Percentiles rank a stretch among this genome's conserved stretches.
Conservation (phyloP, 2,888 invertebrate genomes). For the Erebia palarica region DNA sequence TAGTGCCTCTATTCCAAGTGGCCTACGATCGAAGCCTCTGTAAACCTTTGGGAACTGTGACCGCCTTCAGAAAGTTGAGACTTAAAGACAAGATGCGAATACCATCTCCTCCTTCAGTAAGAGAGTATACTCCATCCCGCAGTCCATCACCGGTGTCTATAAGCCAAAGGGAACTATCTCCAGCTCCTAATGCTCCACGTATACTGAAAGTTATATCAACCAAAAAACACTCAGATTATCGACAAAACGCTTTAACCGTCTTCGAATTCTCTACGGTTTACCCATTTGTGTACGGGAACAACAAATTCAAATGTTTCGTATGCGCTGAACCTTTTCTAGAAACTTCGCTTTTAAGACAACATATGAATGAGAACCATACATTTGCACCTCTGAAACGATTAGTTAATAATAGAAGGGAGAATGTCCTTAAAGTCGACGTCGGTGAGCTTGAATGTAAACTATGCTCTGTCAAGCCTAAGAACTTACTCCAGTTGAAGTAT, state of each 20-base stretch:
- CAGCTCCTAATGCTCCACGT: slow-evolving; percentile 30
- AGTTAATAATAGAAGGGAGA: slow-evolving; percentile 69
- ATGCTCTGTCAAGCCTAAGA: slow-evolving; percentile 53
- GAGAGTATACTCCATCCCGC: slow-evolving; percentile 51
- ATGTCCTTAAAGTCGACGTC: slow-evolving; percentile 71
- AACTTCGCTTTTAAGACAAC: slow-evolving; percentile 57
- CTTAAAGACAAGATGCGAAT: slow-evolving; percentile 40
- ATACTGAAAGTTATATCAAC: slow-evolving; percentile 12
- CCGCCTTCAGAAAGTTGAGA: slow-evolving; percentile 63
- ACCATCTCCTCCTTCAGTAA: slow-evolving; percentile 36
- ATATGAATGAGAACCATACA: slow-evolving; percentile 64
- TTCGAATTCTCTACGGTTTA: slow-evolving; percentile 74
- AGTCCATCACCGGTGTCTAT: slow-evolving; percentile 60
- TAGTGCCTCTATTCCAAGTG: slow-evolving; percentile 76
- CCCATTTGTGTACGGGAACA: slow-evolving; percentile 73
- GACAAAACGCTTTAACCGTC: slow-evolving; percentile 67
- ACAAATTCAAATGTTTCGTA: slow-evolving; percentile 75
- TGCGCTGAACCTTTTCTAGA: slow-evolving; percentile 72
- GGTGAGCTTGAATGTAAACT: slow-evolving; percentile 66
- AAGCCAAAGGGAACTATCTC: slow-evolving; percentile 39
- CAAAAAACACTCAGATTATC: slow-evolving; percentile 56
- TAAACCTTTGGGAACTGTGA: slow-evolving; percentile 70
- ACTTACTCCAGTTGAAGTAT: slow-evolving; percentile 58
- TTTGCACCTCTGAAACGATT: slow-evolving; percentile 66
- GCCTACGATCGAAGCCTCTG: slow-evolving; percentile 73